Evolutionary conservation across 2,113 vertebrate genomes (phyloP), one percentile per base, ranked within the genome.

Genomic region (Puma concolor): DNA sequence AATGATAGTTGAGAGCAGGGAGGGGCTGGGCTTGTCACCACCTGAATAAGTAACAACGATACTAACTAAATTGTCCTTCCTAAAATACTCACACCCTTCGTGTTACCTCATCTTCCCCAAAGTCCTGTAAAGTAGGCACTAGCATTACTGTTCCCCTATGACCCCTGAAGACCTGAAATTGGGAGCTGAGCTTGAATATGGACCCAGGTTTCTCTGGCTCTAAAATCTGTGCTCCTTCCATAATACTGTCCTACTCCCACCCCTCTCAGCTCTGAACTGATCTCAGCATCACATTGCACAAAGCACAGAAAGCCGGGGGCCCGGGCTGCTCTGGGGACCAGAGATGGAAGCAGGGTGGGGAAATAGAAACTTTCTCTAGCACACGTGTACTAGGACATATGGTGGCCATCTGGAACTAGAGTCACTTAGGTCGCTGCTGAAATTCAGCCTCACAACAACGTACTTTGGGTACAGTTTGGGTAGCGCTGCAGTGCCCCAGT

Each of bases 351-450:
- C 44, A 92, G 38, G 7, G 92, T 63, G 5, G 29, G 25, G 36
- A 38, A 63, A 88, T 66, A 27, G 87, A 86, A 96, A 57, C 9
- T 19, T 89, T 96, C 89, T 88, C 66, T 93, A 85, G 23, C 63
- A 96, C 79, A 88, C 64, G 41, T 88, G 48, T 77, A 33, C 13
- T 66, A 94, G 60, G 52, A 94, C 57, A 88, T 71, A 90, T 80
- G 96, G 86, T 91, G 48, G 67, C 67, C 82, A 97, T 89, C 72
- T 96, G 90, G 91, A 97, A 96, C 52, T 69, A n/a, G 92, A 95
- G 50, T 77, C 84, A 84, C 64, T 54, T 93, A 89, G 27, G 27
- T 89, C 83, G 80, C 84, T 96, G 88, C 48, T 92, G 85, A 98
- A 95, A 97, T 94, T 95, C 92, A 89, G n/a, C 52, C 72, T 77